Conservation (phyloP, 2,888 invertebrate species). For the Lochmaea crataegi region DNA sequence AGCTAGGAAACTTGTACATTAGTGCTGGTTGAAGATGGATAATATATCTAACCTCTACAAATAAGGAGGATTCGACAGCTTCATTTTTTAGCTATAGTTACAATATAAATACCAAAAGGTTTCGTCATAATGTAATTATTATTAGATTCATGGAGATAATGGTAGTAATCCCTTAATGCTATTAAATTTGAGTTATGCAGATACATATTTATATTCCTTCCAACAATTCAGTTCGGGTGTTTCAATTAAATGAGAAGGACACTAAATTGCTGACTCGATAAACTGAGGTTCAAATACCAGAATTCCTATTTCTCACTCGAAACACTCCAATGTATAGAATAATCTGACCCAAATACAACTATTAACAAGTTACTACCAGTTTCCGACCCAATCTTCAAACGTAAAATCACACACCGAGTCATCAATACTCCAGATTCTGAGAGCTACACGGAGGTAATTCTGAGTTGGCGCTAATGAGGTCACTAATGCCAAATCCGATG, state of each 20-base stretch:
- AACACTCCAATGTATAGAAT: conserved; percentile 12
- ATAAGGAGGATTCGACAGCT: no score
- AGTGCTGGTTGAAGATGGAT: no score
- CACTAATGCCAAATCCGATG: conserved; percentile 49
- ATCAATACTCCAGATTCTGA: conserved; percentile 34
- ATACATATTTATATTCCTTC: not conserved
- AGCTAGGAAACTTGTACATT: no score
- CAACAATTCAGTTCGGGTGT: not conserved
- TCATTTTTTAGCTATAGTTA: no score
- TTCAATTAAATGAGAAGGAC: conserved; percentile 13
- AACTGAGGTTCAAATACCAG: conserved; percentile 13
- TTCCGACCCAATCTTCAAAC: conserved; percentile 17
- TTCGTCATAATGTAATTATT: no score
- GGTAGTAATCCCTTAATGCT: no score
- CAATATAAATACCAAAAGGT: no score
- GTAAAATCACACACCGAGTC: conserved; percentile 27
- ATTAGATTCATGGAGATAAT: no score
- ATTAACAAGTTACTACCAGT: conserved; percentile 24
- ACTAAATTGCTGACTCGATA: conserved; percentile 14
- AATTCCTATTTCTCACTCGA: conserved; percentile 21
- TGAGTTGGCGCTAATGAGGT: conserved; percentile 46
- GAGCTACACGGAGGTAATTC: conserved; percentile 41
- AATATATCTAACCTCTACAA: no score
- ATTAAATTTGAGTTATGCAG: not conserved
- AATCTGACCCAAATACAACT: conserved; percentile 29